Evolutionary conservation across 2,113 vertebrate genomes (phyloP), one percentile per base, ranked within the genome.

Genomic region (Mesembrinibis cayennensis): DNA sequence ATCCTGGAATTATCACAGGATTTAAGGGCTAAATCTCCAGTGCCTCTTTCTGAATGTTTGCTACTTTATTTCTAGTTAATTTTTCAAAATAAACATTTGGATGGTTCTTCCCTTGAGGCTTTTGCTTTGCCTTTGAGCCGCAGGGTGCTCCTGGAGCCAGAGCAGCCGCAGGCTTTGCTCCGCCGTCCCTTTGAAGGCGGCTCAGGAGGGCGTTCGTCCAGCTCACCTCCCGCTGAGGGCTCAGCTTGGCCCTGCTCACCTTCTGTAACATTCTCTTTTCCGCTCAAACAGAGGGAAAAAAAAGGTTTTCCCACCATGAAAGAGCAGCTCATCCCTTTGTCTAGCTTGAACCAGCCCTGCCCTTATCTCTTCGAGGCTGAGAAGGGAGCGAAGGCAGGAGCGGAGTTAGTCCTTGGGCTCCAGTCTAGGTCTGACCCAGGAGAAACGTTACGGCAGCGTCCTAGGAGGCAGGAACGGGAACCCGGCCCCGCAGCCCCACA

Each of bases 171-270:
- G 47, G 58, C 36, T 89, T 36, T 82, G 82, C 49, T 94, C 65
- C 0, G 0, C 27, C 1, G 0, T 58, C 50, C 26, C 44, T 67
- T n/a, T 19, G 53, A 16, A 52, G 42, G 45, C 2, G 1, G 40
- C 44, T 38, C 55, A 25, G 53, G 21, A 62, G n/a, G 42, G 58
- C 6, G 10, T 9, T 56, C 22, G 53, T 71, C 76, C 70, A 55
- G 42, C 61, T 76, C 47, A 14, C 14, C 65, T 78, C 5, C 1
- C 0, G 1, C 1, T 61, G 74, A 61, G 44, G 61, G 69, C 34
- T n/a, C 44, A 7, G 6, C 32, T 72, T 61, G 58, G 49, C n/a
- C 36, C 44, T 65, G 40, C 52, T 93, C 4, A 3, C 25, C 16
- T 22, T 30, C 1, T 5, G 2, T 5, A n/a, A 34, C 12, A 45